These are phyloP conservation scores for Sphaeridia pumilis DNA, from an alignment of 2,888 invertebrate species.

Conservation along the genomic window DNA sequence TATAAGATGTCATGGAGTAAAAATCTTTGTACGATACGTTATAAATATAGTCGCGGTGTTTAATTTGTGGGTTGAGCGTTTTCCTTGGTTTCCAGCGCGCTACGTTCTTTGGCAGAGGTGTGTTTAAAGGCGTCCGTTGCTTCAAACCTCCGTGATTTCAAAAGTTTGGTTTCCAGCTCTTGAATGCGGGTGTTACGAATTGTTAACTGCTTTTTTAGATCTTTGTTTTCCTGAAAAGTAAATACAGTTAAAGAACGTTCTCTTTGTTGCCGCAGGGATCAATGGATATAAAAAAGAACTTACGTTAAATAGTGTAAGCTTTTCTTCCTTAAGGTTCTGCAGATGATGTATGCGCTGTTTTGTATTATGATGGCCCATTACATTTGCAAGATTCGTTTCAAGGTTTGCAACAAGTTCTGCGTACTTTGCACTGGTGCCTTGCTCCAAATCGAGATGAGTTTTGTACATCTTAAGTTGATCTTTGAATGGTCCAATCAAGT, in stretches of 20 bases:
- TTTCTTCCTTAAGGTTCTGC: slow-evolving; percentile 23
- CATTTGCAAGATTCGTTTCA: slow-evolving; percentile 14
- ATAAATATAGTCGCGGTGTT: too few species aligned
- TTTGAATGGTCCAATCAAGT: slow-evolving; percentile 13
- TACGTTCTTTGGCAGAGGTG: too few species aligned
- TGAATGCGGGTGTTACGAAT: not conserved
- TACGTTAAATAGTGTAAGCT: slow-evolving; percentile 17
- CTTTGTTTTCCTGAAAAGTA: slow-evolving; percentile 6
- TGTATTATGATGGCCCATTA: slow-evolving; percentile 21
- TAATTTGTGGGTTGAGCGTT: too few species aligned
- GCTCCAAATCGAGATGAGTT: slow-evolving; percentile 3
- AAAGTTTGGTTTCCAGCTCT: slow-evolving; percentile 9
- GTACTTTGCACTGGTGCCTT: slow-evolving; percentile 6
- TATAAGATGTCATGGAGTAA: too few species aligned
- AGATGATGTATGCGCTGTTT: slow-evolving; percentile 24
- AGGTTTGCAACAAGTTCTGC: slow-evolving; percentile 7
- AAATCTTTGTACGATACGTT: too few species aligned
- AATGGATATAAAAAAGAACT: too few species aligned
- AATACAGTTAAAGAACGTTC: too few species aligned
- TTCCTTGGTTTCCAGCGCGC: too few species aligned
- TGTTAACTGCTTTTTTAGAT: not conserved
- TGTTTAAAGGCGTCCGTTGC: slow-evolving; percentile 19
- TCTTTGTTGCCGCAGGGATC: too few species aligned
- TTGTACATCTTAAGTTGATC: slow-evolving; percentile 15
- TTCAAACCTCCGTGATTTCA: slow-evolving; percentile 15